Evolutionary conservation across 2,113 vertebrate genomes (phyloP), one percentile per base, ranked within the genome.

Genomic region (Parus major): DNA sequence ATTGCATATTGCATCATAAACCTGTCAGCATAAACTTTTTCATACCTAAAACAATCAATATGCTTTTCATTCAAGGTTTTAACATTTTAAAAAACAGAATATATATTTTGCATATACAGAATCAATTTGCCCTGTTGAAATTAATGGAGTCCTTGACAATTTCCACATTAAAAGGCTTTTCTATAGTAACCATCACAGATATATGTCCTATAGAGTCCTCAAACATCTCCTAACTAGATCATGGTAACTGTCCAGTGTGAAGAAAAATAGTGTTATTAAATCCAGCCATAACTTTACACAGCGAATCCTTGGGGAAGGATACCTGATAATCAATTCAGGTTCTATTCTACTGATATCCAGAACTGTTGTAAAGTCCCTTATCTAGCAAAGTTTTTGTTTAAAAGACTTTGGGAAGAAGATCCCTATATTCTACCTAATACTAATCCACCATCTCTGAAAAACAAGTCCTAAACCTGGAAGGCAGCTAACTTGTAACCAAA

Each of bases 1-100:
- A 72, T 95, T 90, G 15, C 29, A 75, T 50, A 94, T 82, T 96
- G 9, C 61, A 79, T 71, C 79, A 92, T 95, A 93, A 94, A 93
- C 24, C 29, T 82, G 47, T 59, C 90, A 96, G 55, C 68, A 86
- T 86, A 85, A 88, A 56, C 71, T 81, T 87, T 87, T 80, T 52
- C 66, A 25, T 52, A 90, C 57, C 22, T 90, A 69, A 94, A 95
- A 61, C 28, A 87, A 64, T 75, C 70, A 68, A 59, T 83, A 91
- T 87, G 20, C 41, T 90, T 94, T 96, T 88, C 23, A 52, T 92
- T 92, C 72, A 94, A 91, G 28, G 6, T 21, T 61, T 88, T 79
- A 84, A 72, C 13, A 16, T 64, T 79, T 95, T 89, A 21, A 50
- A 91, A 91, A 86, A 53, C 46, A 66, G 15, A 52, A 1, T 63